These are phyloP conservation scores for Drosophila borealis DNA, from an alignment of 2,888 invertebrate genomes.

Conservation along the genomic window DNA sequence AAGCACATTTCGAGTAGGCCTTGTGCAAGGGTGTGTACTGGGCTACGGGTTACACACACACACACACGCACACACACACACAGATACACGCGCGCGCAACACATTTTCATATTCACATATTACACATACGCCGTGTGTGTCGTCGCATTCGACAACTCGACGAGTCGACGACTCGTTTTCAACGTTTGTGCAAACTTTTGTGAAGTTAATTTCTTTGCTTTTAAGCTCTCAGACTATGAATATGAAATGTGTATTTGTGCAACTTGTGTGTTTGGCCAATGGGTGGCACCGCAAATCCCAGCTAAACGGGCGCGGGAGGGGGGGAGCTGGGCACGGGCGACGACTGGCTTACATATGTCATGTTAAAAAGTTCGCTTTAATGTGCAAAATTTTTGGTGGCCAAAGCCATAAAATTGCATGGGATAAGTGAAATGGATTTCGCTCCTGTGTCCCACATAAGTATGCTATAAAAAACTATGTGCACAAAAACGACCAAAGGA, in stretches of 20 bases:
- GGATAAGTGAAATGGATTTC: conserved; percentile 78
- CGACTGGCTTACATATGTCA: conserved; percentile 72
- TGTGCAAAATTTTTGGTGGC: conserved; percentile 76
- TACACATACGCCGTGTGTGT: conserved; percentile 58
- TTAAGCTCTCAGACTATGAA: conserved; percentile 77
- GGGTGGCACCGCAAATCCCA: conserved; percentile 25
- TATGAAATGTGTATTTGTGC: conserved; percentile 79
- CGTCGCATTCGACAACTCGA: conserved; percentile 62
- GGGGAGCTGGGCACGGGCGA: too few relatives aligned
- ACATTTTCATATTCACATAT: conserved; percentile 26
- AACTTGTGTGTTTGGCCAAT: conserved; percentile 70
- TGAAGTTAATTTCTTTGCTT: conserved; percentile 76
- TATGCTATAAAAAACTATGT: conserved; percentile 70
- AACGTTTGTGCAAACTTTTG: conserved; percentile 59
- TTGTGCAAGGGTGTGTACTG: conserved; percentile 16
- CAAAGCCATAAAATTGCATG: conserved; percentile 77
- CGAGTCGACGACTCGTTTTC: conserved; percentile 32
- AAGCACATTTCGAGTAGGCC: conserved; percentile 53
- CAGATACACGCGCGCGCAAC: background rate
- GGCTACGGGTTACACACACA: conserved; percentile 27
- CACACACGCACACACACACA: background rate
- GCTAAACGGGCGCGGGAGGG: too few relatives aligned
- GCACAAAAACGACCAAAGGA: conserved; percentile 31
- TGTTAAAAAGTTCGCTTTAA: conserved; percentile 76
- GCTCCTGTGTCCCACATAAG: conserved; percentile 67